Base-by-base conservation (phyloP, 2,888 invertebrate species). In the Erebia aethiops region DNA sequence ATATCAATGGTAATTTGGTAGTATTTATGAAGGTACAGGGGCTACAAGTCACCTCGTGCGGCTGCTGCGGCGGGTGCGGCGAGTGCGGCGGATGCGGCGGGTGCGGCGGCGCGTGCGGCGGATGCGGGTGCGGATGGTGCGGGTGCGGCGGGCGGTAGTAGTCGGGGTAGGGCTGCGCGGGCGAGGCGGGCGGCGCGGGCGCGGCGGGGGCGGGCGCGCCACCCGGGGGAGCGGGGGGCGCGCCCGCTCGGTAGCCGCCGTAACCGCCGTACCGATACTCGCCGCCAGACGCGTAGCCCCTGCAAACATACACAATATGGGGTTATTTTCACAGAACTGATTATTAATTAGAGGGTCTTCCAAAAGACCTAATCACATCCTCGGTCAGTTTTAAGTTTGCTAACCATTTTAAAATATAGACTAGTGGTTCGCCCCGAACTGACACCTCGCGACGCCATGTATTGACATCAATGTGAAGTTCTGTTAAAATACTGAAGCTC, bases 261-360 rank as follows among this genome's bases (percentile, higher is more conserved):
- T 94, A 89, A 87, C 94, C 87, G 77, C 87, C 88, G 87, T 90
- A 90, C 81, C 87, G 86, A 79, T 84, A 83, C 78, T 88, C 87
- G 75, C 84, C 84, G 79, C 82, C 82, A 64, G 80, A 82, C 64
- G 87, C 85, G 83, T 89, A 89, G 70, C 88, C 88, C 80, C 90
- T 89, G 84, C 9, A 62, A 58, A 46, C 7, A n/a, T 7, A 58
- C 16, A 16, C 13, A 54, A 54, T 52, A 52, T 0, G 51, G 51
- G 14, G 3, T 43, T 21, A 2, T 9, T 35, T 51, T 26, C 26
- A 26, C 26, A 26, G 26, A 26, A 26, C n/a, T n/a, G n/a, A n/a
- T n/a, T n/a, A n/a, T n/a, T n/a, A n/a, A n/a, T n/a, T n/a, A n/a
- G n/a, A n/a, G n/a, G n/a, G n/a, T n/a, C n/a, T n/a, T n/a, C n/a